Evolutionary conservation across 1,140 invertebrate genomes (phyloP).

Genomic region (Hylaeus volcanicus): DNA sequence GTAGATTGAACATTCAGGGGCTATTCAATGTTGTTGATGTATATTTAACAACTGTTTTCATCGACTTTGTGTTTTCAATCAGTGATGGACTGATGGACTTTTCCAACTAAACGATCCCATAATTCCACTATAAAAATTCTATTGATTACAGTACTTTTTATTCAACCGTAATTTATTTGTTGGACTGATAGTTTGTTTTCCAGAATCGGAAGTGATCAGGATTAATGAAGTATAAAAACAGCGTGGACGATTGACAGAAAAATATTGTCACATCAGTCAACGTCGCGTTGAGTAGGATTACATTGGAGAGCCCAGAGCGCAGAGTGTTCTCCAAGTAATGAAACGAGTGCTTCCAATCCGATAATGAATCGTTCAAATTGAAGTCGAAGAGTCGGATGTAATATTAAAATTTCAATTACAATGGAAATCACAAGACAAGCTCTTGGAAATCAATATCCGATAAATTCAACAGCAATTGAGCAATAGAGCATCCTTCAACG

Average conservation of each 20-base stretch:
- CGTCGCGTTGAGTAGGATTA: not conserved
- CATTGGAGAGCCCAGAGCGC: not conserved
- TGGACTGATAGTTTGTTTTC: too few species aligned
- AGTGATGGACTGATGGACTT: too few species aligned
- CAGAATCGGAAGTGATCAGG: not conserved
- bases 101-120: too few species aligned
- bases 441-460: constrained; percentile 5
- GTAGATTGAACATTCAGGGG: too few species aligned
- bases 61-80: too few species aligned
- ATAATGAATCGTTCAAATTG: constrained; percentile 6
- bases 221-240: not conserved
- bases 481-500: not conserved
- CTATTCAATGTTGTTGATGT: too few species aligned
- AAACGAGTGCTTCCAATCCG: not conserved
- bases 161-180: too few species aligned
- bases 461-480: constrained; percentile 20
- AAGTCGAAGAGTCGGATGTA: not conserved
- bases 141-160: too few species aligned
- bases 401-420: constrained; percentile 33
- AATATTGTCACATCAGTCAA: too few species aligned
- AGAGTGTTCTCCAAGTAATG: not conserved
- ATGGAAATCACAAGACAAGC: constrained; percentile 33
- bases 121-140: too few species aligned
- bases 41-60: too few species aligned
- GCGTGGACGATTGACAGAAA: too few species aligned